phyloP scores from a whole-genome alignment of 2,888 invertebrate genomes.

The Caradrina kadenii region DNA sequence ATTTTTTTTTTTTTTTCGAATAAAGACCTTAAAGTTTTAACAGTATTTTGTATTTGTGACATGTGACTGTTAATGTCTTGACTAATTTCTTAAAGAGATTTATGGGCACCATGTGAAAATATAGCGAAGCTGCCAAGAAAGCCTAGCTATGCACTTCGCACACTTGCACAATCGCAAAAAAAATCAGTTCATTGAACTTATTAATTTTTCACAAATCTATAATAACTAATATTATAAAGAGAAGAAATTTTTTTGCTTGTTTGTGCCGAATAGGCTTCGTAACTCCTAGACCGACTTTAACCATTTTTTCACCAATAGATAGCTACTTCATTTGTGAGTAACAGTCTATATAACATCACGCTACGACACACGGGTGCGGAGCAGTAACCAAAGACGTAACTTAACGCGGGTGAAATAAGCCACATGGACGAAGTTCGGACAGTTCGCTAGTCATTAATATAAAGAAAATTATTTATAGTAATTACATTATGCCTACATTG shows the following conservation, averaged over 20 bases:
- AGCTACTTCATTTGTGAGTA: no score
- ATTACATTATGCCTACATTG: neutral
- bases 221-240: no score
- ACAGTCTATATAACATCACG: no score
- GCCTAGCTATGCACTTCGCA: constrained; percentile 1
- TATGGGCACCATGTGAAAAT: constrained; percentile 41
- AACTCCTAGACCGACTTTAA: no score
- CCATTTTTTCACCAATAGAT: no score
- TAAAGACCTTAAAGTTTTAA: constrained; percentile 30
- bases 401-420: no score
- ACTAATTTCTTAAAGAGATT: neutral
- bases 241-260: no score
- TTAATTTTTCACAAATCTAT: neutral
- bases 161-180: neutral
- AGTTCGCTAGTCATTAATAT: no score
- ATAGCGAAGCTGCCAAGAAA: constrained; percentile 6
- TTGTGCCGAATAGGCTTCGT: no score
- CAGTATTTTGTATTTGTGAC: constrained; percentile 15
- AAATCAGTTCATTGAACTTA: neutral
- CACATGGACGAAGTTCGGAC: no score
- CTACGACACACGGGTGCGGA: no score
- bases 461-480: neutral
- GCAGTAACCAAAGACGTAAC: no score
- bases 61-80: neutral
- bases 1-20: constrained; percentile 28